A percentile compares a stretch with the other conserved stretches of the same genome.
Conservation (phyloP, 1,140 invertebrate species). For the Melitaea cinxia region DNA sequence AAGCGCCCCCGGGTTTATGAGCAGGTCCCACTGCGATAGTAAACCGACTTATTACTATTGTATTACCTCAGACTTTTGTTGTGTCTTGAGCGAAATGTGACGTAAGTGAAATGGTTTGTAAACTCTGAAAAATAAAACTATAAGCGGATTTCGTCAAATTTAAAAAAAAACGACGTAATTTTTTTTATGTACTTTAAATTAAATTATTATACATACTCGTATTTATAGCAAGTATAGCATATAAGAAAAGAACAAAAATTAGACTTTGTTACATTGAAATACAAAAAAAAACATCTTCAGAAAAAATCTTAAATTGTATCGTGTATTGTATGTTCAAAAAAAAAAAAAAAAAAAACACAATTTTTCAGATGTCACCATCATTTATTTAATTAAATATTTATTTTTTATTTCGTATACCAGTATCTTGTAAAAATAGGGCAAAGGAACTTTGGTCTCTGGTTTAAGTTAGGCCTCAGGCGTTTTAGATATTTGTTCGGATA, state of each 20-base stretch:
- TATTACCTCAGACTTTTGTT: slow-evolving; percentile 60
- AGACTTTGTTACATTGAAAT: too few relatives aligned
- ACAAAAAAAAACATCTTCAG: too few relatives aligned
- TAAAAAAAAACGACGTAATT: neutral
- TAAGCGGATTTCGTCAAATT: too few relatives aligned
- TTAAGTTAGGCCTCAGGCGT: slow-evolving; percentile 33
- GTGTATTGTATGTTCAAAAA: too few relatives aligned
- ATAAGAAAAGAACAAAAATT: too few relatives aligned
- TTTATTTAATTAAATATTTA: too few relatives aligned
- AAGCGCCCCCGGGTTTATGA: slow-evolving; percentile 65
- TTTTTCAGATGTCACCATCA: too few relatives aligned
- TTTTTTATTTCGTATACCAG: neutral
- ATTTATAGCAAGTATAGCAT: too few relatives aligned
- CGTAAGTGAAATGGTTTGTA: neutral
- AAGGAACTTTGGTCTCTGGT: slow-evolving; percentile 5
- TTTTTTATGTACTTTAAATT: too few relatives aligned
- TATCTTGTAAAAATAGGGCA: neutral
- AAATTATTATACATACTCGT: too few relatives aligned
- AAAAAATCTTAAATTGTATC: too few relatives aligned
- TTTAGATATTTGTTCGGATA: slow-evolving; percentile 54
- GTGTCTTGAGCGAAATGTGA: neutral
- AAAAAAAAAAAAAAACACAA: too few relatives aligned
- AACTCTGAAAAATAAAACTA: neutral
- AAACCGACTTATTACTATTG: slow-evolving; percentile 67
- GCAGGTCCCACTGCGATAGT: slow-evolving; percentile 66